Evolutionary conservation across 2,113 vertebrate genomes (phyloP), one percentile per base, ranked within the genome.

Genomic region (Cardinalis cardinalis): DNA sequence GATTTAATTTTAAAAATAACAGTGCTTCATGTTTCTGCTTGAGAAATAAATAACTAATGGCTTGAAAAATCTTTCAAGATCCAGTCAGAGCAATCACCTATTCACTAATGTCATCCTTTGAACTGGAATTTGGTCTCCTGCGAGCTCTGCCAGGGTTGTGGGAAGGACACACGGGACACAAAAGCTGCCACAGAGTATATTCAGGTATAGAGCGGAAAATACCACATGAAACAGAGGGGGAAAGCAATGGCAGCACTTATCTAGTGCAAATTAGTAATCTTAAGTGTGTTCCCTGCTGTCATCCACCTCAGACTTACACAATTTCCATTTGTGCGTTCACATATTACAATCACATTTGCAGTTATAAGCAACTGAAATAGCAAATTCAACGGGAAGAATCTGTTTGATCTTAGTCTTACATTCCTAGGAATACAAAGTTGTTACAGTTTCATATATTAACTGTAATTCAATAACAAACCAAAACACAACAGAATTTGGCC

Each of bases 81-180:
- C 7, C n/a, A 86, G 9, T 29, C 60, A 80, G 34, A 86, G 15
- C 23, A 73, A 56, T 32, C 40, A 83, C 2, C 25, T 36, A 52
- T 32, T 8, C 21, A 29, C 19, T 8, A 58, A 77, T 32, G 23
- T 28, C 44, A 60, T 63, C 15, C 10, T 68, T 53, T 61, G 43
- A 61, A 52, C 38, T 44, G 2, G 0, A 83, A 12, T 84, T 49
- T 34, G 11, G 19, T 40, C 19, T 94, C 13, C 48, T 36, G 14
- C 0, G 0, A 72, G 20, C 23, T 84, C 58, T 78, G 24, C 9
- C 14, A 66, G n/a, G 5, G 2, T 18, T 69, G 10, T 32, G 31
- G 32, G 63, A 85, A 8, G 40, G 71, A 83, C 0, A 0, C 23
- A 48, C 31, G 4, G 28, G 26, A 48, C 34, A 55, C 10, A 21